Conservation (phyloP, 2,113 vertebrate genomes). For the Pterophyllum scalare region DNA sequence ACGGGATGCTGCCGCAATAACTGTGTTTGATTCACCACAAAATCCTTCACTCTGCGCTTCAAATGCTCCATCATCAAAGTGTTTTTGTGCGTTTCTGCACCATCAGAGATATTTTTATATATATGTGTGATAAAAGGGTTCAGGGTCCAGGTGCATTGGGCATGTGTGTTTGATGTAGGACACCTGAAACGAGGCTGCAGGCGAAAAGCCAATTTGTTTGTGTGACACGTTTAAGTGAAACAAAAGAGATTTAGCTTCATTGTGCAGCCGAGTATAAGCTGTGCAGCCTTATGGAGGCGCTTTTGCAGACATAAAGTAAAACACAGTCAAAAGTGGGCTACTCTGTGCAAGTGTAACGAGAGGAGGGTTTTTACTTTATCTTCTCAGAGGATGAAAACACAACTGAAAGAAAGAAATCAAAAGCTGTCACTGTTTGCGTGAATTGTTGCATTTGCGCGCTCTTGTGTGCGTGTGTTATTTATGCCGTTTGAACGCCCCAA, state of each 20-base stretch:
- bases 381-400: constrained; percentile 13
- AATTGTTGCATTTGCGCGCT: constrained; percentile 1
- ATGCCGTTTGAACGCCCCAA: not conserved
- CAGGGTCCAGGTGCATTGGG: not conserved
- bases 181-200: not conserved
- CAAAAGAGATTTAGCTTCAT: constrained; percentile 19
- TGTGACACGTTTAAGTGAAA: not conserved
- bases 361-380: constrained; percentile 28
- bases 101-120: not conserved
- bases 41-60: not conserved
- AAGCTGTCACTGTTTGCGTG: constrained; percentile 13
- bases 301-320: constrained; percentile 37
- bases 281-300: constrained; percentile 9
- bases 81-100: not conserved
- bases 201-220: not conserved
- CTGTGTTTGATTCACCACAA: not conserved
- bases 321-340: constrained; percentile 44
- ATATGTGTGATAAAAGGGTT: not conserved
- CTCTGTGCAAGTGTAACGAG: constrained; percentile 52
- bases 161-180: not conserved
- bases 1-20: constrained; percentile 15
- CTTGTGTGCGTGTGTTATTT: constrained; percentile 18
- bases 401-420: constrained; percentile 32
- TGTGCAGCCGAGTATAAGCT: constrained; percentile 6
- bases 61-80: not conserved